Evolutionary conservation across 1,140 invertebrate genomes (phyloP), one percentile per base, ranked within the genome.

Genomic region (Pogonognathellus flavescens): DNA sequence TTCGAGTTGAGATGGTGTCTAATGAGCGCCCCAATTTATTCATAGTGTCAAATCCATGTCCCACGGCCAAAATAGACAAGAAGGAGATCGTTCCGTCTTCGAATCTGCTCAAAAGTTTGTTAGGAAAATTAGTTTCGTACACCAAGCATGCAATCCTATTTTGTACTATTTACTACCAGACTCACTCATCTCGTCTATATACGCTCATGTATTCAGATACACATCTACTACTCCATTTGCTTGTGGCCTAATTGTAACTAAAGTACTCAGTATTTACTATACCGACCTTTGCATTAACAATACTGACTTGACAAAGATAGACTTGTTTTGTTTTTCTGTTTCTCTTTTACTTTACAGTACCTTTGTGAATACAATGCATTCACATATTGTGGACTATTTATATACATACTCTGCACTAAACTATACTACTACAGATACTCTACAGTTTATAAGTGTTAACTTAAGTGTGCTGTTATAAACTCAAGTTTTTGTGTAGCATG

Each of bases 1-100:
- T 95, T 89, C 97, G 95, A 49, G 91, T 89, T 0, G 94, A 94
- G 88, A 98, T 94, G 31, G 91, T 90, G 18, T 93, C 89, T 92
- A 96, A 95, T 11, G 93, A 91, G 88, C 94, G 92, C 89, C 92
- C 90, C n/a, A 95, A 86, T 84, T 90, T 90, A 84, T 93, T 88
- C 84, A 97, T 86, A 86, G 92, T 91, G 84, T 96, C 93, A 89
- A 98, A 95, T 55, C 97, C 97, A 91, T 96, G 93, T 86, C 94
- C 93, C 4, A 99, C 89, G 1, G 95, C 92, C 14, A 95, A 91
- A 88, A 99, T 97, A 16, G 96, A 95, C 20, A 98, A 91, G 91
- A 96, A 99, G 57, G 96, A 92, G 55, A 97, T 84, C 0, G 98
- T 98, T 13, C 98, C 98, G 93, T 98, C 97, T 92, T 99, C 97